Conservation (phyloP, 2,888 invertebrate species). For the Melinaea marsaeus region DNA sequence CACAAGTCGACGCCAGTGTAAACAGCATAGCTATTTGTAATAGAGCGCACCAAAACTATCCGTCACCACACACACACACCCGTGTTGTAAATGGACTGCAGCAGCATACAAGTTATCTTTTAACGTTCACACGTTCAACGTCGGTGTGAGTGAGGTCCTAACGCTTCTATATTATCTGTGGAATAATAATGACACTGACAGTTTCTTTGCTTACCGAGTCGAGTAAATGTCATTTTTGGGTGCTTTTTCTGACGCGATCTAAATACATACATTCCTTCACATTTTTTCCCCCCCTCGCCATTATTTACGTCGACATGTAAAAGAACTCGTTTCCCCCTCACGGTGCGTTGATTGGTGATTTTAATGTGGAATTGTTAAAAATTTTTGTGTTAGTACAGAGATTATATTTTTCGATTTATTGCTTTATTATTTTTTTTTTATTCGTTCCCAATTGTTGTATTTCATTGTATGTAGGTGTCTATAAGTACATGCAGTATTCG, state of each 20-base stretch:
- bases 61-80: constrained; percentile 44
- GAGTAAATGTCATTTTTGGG: constrained; percentile 44
- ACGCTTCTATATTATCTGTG: constrained; percentile 52
- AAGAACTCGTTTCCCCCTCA: constrained; percentile 15
- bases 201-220: constrained; percentile 34
- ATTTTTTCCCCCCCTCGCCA: constrained; percentile 36
- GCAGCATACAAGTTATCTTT: constrained; percentile 59
- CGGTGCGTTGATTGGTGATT: constrained; percentile 37
- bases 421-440: constrained; percentile 48
- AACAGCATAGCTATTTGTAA: constrained; percentile 60
- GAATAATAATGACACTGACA: constrained; percentile 43
- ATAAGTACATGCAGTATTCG: constrained; percentile 44
- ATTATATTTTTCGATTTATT: constrained; percentile 75
- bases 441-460: constrained; percentile 60
- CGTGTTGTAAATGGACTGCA: constrained; percentile 54
- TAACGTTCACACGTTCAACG: constrained; percentile 55
- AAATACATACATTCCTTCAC: constrained; percentile 62
- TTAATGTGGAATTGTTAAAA: constrained; percentile 66
- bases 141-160: constrained; percentile 64
- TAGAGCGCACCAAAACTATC: constrained; percentile 54
- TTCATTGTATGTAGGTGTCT: constrained; percentile 41
- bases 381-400: constrained; percentile 62
- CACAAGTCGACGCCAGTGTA: constrained; percentile 57
- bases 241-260: constrained; percentile 53
- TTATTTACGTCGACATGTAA: constrained; percentile 12